Conservation (phyloP, 2,113 vertebrate genomes). For the Toxostoma redivivum region DNA sequence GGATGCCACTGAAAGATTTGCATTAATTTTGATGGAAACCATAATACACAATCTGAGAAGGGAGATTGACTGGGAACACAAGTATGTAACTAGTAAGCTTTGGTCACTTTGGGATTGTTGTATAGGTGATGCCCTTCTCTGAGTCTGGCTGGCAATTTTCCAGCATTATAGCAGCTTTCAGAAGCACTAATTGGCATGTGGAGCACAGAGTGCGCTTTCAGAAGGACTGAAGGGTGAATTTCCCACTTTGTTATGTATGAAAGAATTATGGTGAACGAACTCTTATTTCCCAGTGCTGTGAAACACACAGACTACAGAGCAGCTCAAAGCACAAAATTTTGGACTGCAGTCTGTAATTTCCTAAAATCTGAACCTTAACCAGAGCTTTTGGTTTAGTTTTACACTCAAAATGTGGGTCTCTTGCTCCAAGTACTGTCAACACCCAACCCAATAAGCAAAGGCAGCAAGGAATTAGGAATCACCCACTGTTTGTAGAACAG, state of each 20-base stretch:
- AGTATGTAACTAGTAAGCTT: neutral
- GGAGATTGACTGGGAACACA: neutral
- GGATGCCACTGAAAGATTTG: neutral
- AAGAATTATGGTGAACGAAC: neutral
- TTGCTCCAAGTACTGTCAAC: conserved; percentile 44
- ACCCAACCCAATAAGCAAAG: neutral
- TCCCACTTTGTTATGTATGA: neutral
- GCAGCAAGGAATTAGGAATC: neutral
- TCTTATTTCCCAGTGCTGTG: neutral
- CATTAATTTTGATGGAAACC: neutral
- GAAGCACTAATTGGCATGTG: neutral
- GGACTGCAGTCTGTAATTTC: neutral
- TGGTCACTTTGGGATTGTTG: neutral
- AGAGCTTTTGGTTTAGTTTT: conserved; percentile 23
- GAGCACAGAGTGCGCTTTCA: neutral
- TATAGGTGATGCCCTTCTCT: neutral
- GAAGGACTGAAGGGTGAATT: neutral
- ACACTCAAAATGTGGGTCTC: neutral
- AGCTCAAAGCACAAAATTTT: neutral
- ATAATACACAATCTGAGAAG: neutral
- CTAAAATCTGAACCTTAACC: conserved; percentile 19
- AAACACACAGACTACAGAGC: neutral
- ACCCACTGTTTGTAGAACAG: neutral
- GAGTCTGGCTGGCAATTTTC: neutral
- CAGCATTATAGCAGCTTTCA: neutral